Conservation (phyloP, 2,888 invertebrate species). For the Operophtera brumata region DNA sequence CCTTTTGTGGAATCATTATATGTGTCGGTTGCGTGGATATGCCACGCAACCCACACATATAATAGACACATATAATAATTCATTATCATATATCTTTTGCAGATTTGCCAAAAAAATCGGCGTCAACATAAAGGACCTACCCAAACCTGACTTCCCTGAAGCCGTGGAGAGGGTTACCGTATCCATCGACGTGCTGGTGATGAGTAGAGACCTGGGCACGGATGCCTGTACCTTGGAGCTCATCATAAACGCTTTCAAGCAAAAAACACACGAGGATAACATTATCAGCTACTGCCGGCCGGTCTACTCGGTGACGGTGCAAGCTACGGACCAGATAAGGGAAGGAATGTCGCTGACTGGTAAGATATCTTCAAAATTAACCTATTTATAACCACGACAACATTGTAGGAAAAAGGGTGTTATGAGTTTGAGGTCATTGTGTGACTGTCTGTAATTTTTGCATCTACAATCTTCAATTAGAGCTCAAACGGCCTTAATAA, state of each 20-base stretch:
- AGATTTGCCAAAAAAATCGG: conserved; percentile 73
- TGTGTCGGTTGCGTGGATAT: no score
- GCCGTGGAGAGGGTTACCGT: conserved; percentile 52
- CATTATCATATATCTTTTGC: conserved; percentile 14
- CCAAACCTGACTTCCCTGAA: conserved; percentile 61
- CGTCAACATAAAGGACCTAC: conserved; percentile 66
- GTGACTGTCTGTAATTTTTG: no score
- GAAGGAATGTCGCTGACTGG: conserved; percentile 83
- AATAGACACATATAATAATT: no score
- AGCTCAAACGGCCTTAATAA: no score
- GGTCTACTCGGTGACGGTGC: conserved; percentile 87
- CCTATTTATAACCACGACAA: no score
- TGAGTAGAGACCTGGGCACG: conserved; percentile 74
- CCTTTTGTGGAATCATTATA: no score
- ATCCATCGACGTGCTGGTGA: conserved; percentile 43
- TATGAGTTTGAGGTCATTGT: no score
- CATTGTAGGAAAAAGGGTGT: no score
- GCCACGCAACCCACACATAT: no score
- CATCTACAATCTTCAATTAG: no score
- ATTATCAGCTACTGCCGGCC: conserved; percentile 84
- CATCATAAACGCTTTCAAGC: conserved; percentile 87
- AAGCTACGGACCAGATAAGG: conserved; percentile 83
- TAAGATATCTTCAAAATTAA: conserved; percentile 37
- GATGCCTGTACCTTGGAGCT: conserved; percentile 84
- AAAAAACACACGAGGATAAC: conserved; percentile 87